Percentiles rank a stretch among this genome's conserved stretches.
Evolutionary conservation across 2,797 vertebrate species (phyloP).

Genomic region (Vireo griseus): DNA sequence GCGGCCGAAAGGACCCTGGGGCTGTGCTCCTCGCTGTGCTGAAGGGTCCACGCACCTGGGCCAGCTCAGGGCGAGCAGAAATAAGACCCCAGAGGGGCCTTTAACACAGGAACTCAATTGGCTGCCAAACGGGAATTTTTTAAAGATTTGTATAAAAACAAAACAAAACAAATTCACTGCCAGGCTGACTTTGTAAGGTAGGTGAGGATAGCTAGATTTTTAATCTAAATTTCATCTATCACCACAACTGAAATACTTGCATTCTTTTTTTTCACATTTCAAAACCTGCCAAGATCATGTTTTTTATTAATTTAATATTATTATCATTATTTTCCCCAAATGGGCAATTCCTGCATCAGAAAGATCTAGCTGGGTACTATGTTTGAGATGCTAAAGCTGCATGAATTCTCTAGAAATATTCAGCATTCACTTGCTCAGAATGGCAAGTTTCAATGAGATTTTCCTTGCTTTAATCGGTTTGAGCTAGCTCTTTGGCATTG

Average conservation of each 20-base stretch:
- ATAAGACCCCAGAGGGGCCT: not conserved
- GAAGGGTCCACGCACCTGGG: not conserved
- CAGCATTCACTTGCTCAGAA: conserved; percentile 4
- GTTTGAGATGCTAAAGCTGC: not conserved
- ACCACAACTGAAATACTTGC: not conserved
- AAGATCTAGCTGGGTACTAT: not conserved
- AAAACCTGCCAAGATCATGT: not conserved
- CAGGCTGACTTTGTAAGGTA: not conserved
- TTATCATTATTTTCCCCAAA: not conserved
- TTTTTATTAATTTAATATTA: not conserved
- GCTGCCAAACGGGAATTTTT: not conserved
- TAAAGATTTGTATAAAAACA: not conserved
- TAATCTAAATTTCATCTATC: not conserved
- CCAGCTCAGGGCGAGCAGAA: not conserved
- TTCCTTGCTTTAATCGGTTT: conserved; percentile 60
- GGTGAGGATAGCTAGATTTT: not conserved
- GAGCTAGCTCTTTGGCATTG: conserved; percentile 63
- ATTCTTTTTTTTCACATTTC: not conserved
- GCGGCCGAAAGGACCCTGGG: rapidly evolving
- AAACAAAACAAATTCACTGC: not conserved
- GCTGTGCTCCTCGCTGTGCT: not conserved
- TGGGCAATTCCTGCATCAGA: not conserved
- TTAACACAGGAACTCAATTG: not conserved
- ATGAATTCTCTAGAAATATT: not conserved
- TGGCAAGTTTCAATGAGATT: conserved; percentile 42